phyloP scores from a whole-genome alignment of 2,797 vertebrate species.

The Artibeus lituratus region DNA sequence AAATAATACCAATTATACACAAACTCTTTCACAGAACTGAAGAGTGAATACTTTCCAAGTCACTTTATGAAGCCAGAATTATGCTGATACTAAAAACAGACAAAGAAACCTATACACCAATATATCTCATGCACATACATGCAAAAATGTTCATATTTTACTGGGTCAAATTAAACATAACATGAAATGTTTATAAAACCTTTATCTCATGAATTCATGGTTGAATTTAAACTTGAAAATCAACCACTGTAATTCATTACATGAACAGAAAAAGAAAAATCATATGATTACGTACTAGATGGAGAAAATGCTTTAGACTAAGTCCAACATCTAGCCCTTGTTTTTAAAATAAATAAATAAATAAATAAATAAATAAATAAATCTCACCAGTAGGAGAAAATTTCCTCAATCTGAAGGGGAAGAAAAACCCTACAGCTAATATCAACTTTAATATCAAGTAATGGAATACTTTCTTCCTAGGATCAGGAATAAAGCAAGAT shows the following conservation, averaged over 20 bases:
- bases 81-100: too few relatives aligned
- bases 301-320: neutral
- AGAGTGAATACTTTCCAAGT: too few relatives aligned
- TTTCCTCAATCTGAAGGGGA: neutral
- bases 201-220: neutral
- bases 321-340: neutral
- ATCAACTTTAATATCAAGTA: neutral
- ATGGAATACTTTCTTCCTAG: neutral
- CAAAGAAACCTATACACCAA: neutral
- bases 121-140: neutral
- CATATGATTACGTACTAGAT: neutral
- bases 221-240: neutral
- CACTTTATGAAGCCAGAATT: too few relatives aligned
- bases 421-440: neutral
- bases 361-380: too few relatives aligned
- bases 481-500: neutral
- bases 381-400: neutral
- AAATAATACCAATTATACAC: too few relatives aligned
- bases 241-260: neutral
- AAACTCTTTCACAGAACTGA: too few relatives aligned
- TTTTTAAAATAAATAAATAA: neutral
- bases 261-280: neutral
- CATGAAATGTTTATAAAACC: neutral
- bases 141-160: neutral
- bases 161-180: neutral